Percentiles rank a stretch among this genome's conserved stretches.
Conservation (phyloP, 30 jellyfish, hydroid and myxozoan genomes). For the Rhopilema esculentum region DNA sequence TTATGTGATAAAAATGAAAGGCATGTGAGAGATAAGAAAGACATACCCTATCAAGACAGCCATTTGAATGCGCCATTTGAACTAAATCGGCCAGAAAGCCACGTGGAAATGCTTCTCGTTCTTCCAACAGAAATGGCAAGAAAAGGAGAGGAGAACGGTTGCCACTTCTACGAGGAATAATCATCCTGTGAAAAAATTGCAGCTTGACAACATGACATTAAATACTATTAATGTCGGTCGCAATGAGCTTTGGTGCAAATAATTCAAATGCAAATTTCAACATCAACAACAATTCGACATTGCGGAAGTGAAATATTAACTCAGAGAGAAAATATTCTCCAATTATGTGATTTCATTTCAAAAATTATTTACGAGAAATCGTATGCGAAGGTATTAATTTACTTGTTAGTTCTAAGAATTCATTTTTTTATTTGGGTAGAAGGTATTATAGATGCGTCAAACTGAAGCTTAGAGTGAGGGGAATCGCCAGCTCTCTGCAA, state of each 20-base stretch:
- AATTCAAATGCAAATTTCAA: neutral
- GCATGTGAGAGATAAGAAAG: neutral
- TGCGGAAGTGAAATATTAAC: no score
- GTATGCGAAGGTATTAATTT: no score
- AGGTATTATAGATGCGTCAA: no score
- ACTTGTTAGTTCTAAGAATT: no score
- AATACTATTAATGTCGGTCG: neutral
- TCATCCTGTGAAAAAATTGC: neutral
- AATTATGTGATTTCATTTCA: no score
- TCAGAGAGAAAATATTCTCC: no score
- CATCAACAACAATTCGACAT: no score
- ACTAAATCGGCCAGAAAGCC: conserved; percentile 72
- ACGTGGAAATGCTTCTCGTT: conserved; percentile 69
- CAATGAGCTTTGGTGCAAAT: neutral
- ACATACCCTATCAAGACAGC: conserved; percentile 45
- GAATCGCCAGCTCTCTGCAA: no score
- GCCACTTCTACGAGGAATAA: neutral
- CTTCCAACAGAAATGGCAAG: conserved; percentile 68
- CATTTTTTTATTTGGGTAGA: no score
- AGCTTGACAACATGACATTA: neutral
- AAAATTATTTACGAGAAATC: no score
- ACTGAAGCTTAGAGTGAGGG: no score
- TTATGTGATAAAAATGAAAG: neutral
- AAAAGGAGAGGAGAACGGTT: conserved; percentile 11
- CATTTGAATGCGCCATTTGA: conserved; percentile 39